These are phyloP conservation scores for Pangasianodon gigas DNA, from an alignment of 2,113 vertebrate genomes.

Conservation along the genomic window DNA sequence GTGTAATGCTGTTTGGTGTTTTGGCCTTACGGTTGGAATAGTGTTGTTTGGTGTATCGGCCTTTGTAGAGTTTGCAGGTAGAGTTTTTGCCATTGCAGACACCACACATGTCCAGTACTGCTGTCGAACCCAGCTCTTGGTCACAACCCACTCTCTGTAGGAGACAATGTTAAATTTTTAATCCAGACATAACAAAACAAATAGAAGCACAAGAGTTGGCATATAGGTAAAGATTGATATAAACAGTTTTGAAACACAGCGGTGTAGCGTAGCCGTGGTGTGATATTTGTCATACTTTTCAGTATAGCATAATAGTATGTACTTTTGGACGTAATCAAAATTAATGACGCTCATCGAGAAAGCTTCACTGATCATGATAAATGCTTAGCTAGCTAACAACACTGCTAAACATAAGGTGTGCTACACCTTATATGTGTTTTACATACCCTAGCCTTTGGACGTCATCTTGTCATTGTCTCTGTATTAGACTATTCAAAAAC, in stretches of 20 bases:
- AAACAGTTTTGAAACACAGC: neutral
- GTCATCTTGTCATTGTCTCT: neutral
- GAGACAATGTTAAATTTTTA: conserved; percentile 12
- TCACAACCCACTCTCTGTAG: conserved; percentile 86
- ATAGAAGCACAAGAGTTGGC: neutral
- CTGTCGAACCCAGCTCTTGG: conserved; percentile 78
- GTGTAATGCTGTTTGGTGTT: conserved; percentile 54
- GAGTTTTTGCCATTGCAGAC: conserved; percentile 85
- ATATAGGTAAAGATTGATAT: neutral
- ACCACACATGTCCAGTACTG: conserved; percentile 79
- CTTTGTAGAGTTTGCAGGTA: conserved; percentile 79
- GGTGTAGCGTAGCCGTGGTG: neutral
- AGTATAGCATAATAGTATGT: neutral
- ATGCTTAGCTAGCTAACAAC: neutral
- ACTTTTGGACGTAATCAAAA: neutral
- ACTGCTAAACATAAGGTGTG: neutral
- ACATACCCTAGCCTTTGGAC: neutral
- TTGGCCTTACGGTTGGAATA: conserved; percentile 75
- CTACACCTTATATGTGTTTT: neutral
- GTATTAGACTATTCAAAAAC: neutral
- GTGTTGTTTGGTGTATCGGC: conserved; percentile 80
- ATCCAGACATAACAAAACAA: neutral
- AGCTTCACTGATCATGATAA: neutral
- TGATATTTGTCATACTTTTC: neutral
- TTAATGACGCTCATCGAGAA: neutral